Percentiles rank a stretch among this genome's conserved stretches.
Conservation (phyloP, 1,140 invertebrate species). For the Elymnias hypermnestra region DNA sequence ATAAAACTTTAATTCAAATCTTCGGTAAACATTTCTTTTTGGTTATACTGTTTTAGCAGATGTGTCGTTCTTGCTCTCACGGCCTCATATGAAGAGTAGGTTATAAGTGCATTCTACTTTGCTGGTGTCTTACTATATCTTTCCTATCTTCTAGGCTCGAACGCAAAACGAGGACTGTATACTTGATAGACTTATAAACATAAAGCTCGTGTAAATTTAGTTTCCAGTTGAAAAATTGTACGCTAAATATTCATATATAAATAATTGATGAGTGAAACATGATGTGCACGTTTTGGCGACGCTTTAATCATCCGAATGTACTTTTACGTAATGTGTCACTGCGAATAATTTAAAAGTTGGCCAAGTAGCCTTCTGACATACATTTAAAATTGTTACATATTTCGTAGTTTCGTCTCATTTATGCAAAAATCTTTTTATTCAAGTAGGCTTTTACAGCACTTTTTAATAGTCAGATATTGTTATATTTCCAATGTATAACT, state of each 20-base stretch:
- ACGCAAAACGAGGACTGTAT: conserved; percentile 25
- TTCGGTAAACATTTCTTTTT: no score
- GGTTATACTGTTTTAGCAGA: no score
- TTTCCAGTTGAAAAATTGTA: conserved; percentile 6
- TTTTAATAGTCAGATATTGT: no score
- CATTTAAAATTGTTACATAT: not conserved
- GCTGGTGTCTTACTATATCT: conserved; percentile 20
- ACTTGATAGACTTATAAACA: conserved; percentile 22
- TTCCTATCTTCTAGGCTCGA: conserved; percentile 27
- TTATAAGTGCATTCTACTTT: no score
- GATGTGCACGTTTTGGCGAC: conserved; percentile 2
- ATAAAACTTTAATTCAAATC: no score
- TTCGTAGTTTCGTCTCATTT: not conserved
- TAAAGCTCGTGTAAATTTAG: conserved; percentile 15
- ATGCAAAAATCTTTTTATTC: conserved; percentile 6
- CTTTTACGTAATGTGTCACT: not conserved
- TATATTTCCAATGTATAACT: no score
- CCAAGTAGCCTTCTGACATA: not conserved
- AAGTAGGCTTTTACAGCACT: no score
- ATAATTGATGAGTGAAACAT: conserved; percentile 8
- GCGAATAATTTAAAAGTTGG: not conserved
- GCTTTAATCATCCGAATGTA: conserved; percentile 1
- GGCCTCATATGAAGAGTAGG: no score
- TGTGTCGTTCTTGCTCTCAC: no score
- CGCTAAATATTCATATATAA: conserved; percentile 12